Evolutionary conservation across 2,888 invertebrate genomes (phyloP).

Genomic region (Ophion ventricosus): DNA sequence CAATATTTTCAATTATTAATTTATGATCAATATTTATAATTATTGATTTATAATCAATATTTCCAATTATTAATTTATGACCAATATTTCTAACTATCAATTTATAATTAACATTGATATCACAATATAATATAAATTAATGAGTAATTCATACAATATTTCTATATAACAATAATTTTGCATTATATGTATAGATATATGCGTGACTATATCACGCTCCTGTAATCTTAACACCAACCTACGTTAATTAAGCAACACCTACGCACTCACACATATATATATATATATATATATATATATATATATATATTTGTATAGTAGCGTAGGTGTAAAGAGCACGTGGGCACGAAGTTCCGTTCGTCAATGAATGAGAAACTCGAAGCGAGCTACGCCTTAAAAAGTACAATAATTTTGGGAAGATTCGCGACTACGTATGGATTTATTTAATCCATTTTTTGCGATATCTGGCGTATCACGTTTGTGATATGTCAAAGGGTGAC

Average conservation of each 20-base stretch:
- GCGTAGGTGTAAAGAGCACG: conserved; percentile 35
- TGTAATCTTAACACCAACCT: neutral
- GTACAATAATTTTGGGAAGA: neutral
- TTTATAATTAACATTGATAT: no score
- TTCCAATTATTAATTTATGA: no score
- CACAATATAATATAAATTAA: no score
- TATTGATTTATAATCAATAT: no score
- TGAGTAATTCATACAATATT: no score
- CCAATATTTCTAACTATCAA: no score
- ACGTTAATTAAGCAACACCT: neutral
- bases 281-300: neutral
- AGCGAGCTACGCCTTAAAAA: neutral
- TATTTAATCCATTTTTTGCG: neutral
- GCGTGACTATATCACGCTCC: neutral
- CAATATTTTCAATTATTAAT: no score
- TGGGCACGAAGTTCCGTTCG: conserved; percentile 31
- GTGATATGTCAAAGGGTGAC: neutral
- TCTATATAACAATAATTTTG: no score
- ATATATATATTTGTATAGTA: neutral
- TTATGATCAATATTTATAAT: no score
- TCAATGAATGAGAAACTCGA: conserved; percentile 35
- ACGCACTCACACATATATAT: neutral
- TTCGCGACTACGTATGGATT: neutral
- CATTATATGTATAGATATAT: neutral
- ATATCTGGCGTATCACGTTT: neutral